phyloP scores from a whole-genome alignment of 2,888 invertebrate species.

The Melinopterus prodromus region DNA sequence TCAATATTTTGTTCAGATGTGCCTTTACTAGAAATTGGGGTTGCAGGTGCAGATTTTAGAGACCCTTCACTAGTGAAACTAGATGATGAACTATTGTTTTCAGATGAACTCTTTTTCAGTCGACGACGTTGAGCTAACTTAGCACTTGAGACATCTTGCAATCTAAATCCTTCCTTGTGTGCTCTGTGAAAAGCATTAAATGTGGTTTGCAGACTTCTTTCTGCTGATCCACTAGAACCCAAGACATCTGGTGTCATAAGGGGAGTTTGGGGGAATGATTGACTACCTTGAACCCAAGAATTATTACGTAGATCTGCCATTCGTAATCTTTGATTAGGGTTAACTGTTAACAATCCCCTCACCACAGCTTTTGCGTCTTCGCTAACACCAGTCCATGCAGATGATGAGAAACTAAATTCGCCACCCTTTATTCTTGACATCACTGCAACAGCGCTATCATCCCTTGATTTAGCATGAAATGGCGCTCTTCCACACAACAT shows the following conservation, averaged over 20 bases:
- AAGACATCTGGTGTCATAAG: slow-evolving; percentile 71
- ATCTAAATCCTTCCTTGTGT: slow-evolving; percentile 74
- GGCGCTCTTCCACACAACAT: slow-evolving; percentile 87
- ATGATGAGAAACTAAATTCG: slow-evolving; percentile 76
- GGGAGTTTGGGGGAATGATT: slow-evolving; percentile 63
- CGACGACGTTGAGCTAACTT: slow-evolving; percentile 75
- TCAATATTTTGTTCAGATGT: slow-evolving; percentile 40
- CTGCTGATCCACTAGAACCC: slow-evolving; percentile 61
- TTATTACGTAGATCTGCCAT: slow-evolving; percentile 73
- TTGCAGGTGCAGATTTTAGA: slow-evolving; percentile 51
- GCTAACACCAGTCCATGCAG: slow-evolving; percentile 78
- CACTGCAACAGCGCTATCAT: slow-evolving; percentile 77
- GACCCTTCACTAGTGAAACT: slow-evolving; percentile 59
- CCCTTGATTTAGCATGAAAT: slow-evolving; percentile 76
- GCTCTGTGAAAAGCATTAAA: slow-evolving; percentile 75
- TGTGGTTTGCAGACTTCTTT: slow-evolving; percentile 68
- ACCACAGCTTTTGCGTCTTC: slow-evolving; percentile 79
- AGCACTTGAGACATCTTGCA: slow-evolving; percentile 76
- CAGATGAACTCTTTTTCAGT: slow-evolving; percentile 65
- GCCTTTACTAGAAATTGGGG: slow-evolving; percentile 41
- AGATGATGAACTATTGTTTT: slow-evolving; percentile 57
- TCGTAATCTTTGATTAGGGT: slow-evolving; percentile 75
- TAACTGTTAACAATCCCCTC: slow-evolving; percentile 78
- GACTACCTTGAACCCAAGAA: slow-evolving; percentile 69
- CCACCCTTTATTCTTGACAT: slow-evolving; percentile 84